These are phyloP conservation scores for Palythoa heliodiscus DNA, from an alignment of 92 coral and sea anemone genomes.

Conservation along the genomic window DNA sequence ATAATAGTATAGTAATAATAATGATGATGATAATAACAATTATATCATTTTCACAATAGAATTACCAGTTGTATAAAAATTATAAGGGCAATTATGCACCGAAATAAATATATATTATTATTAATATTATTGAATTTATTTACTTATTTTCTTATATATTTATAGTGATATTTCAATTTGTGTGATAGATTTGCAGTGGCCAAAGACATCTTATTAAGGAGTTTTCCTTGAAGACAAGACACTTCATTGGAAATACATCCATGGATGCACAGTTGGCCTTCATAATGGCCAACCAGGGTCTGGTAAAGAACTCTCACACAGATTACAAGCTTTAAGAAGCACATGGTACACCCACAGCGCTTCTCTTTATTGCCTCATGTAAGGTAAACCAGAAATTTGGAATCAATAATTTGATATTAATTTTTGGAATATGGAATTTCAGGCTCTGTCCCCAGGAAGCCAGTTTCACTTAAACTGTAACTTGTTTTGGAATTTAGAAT, in stretches of 20 bases:
- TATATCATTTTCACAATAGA: too few species aligned
- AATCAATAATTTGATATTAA: not conserved
- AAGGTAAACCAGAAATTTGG: not conserved
- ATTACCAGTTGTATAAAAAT: too few species aligned
- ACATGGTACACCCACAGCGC: not conserved
- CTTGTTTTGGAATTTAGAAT: not conserved
- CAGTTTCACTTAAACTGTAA: not conserved
- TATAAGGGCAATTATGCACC: too few species aligned
- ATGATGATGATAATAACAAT: too few species aligned
- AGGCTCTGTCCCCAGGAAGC: not conserved
- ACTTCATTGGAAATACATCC: conserved; percentile 95
- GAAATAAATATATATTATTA: too few species aligned
- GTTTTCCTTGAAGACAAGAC: conserved; percentile 87
- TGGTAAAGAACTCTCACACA: conserved; percentile 56
- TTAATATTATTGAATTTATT: too few species aligned
- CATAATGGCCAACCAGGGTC: conserved; percentile 96
- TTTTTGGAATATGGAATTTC: not conserved
- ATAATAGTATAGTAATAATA: too few species aligned
- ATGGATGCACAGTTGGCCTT: conserved; percentile 97
- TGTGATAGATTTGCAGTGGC: conserved; percentile 77
- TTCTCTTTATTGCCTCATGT: not conserved
- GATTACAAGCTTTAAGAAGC: not conserved
- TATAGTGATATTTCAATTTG: not conserved
- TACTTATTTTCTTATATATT: too few species aligned
- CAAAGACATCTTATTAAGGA: conserved; percentile 84